These are phyloP conservation scores for Neodontobutis hainanensis DNA, from an alignment of 2,113 vertebrate species.

Conservation along the genomic window DNA sequence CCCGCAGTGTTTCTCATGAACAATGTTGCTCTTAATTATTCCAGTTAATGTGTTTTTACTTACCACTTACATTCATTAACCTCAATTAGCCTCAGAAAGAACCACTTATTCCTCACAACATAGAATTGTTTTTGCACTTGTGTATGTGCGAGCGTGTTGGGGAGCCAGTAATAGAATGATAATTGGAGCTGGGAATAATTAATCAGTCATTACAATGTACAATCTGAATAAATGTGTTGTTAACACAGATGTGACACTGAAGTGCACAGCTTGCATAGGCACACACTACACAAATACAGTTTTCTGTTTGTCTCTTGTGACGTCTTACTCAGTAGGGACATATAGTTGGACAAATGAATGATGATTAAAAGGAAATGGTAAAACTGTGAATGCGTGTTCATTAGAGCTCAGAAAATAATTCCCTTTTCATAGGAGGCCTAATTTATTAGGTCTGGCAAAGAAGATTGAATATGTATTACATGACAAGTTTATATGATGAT, in stretches of 20 bases:
- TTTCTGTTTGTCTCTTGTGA: neutral
- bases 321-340: conserved; percentile 23
- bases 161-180: conserved; percentile 61
- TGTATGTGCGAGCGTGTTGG: conserved; percentile 32
- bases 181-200: conserved; percentile 76
- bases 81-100: conserved; percentile 72
- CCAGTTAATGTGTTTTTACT: conserved; percentile 75
- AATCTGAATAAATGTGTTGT: conserved; percentile 68
- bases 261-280: neutral
- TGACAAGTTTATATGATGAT: neutral
- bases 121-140: conserved; percentile 29
- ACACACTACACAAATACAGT: neutral
- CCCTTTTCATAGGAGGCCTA: conserved; percentile 5
- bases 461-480: neutral
- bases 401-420: conserved; percentile 1
- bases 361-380: conserved; percentile 2
- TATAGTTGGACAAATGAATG: conserved; percentile 23
- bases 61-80: conserved; percentile 78
- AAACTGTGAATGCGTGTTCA: neutral
- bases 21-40: conserved; percentile 66
- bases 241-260: conserved; percentile 55
- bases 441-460: neutral
- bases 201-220: conserved; percentile 70
- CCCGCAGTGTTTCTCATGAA: conserved; percentile 38
- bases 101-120: conserved; percentile 56